Conservation (phyloP, 2,113 vertebrate species). For the Platichthys flesus region DNA sequence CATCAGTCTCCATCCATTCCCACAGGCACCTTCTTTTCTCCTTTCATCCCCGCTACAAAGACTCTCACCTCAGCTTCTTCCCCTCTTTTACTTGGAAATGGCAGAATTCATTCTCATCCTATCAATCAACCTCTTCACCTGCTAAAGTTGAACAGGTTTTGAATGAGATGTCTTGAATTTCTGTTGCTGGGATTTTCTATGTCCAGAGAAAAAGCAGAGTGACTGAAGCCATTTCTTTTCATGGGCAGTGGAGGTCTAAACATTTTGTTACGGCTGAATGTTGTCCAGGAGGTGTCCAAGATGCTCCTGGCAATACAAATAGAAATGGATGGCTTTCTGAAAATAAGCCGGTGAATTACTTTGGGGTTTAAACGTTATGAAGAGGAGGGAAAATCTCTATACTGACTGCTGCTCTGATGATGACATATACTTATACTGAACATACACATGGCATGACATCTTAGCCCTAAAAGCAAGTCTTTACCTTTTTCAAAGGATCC, state of each 20-base stretch:
- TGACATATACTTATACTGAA: not conserved
- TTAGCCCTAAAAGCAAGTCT: no score
- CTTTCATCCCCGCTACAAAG: constrained; percentile 40
- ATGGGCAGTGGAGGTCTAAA: not conserved
- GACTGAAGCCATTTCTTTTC: constrained; percentile 2
- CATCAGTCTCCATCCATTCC: constrained; percentile 43
- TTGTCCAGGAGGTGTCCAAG: constrained; percentile 15
- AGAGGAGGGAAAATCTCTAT: no score
- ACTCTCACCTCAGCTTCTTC: not conserved
- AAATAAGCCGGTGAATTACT: constrained; percentile 6
- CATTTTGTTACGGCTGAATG: constrained; percentile 20
- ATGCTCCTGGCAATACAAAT: constrained; percentile 30
- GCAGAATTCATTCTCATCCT: constrained; percentile 21
- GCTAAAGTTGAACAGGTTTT: constrained; percentile 14
- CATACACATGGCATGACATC: not conserved
- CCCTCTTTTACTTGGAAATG: not conserved
- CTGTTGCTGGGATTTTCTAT: constrained; percentile 1
- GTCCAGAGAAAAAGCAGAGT: not conserved
- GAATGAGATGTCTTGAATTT: constrained; percentile 18
- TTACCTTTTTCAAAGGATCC: not conserved
- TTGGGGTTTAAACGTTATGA: constrained; percentile 16
- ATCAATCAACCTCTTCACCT: constrained; percentile 22
- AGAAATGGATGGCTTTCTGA: constrained; percentile 9
- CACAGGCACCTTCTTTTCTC: constrained; percentile 21
- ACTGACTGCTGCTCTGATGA: no score